These are phyloP conservation scores for Lutraria lutraria DNA, from an alignment of 2,888 invertebrate genomes.

Conservation along the genomic window DNA sequence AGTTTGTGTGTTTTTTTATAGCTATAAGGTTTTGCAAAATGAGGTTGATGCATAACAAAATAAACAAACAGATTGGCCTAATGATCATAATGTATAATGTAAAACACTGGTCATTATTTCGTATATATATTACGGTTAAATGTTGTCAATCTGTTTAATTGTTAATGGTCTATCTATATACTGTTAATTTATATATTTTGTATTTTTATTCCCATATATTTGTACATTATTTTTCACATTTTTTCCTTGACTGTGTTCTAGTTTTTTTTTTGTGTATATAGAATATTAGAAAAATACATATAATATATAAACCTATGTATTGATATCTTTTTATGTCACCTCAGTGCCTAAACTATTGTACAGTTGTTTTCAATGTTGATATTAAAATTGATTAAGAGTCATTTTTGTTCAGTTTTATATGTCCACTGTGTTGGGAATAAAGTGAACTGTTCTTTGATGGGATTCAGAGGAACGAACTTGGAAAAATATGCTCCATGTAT, in stretches of 20 bases:
- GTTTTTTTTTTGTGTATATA: background rate
- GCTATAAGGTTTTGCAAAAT: too few species aligned
- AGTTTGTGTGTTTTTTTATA: too few species aligned
- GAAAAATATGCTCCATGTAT: too few species aligned
- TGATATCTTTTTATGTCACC: background rate
- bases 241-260: background rate
- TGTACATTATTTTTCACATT: background rate
- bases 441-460: too few species aligned
- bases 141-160: background rate
- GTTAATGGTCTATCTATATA: background rate
- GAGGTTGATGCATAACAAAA: too few species aligned
- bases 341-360: background rate
- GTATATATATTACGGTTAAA: background rate
- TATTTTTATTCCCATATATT: background rate
- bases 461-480: too few species aligned
- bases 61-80: too few species aligned
- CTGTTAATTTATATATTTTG: background rate
- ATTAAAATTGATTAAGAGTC: background rate
- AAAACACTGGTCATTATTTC: too few species aligned
- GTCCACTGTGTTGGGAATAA: too few species aligned
- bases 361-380: constrained; percentile 13
- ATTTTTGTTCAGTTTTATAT: background rate
- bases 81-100: too few species aligned
- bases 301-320: background rate
- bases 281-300: background rate